Evolutionary conservation across 1,140 invertebrate genomes (phyloP).

Genomic region (Lutraria rhynchaena): DNA sequence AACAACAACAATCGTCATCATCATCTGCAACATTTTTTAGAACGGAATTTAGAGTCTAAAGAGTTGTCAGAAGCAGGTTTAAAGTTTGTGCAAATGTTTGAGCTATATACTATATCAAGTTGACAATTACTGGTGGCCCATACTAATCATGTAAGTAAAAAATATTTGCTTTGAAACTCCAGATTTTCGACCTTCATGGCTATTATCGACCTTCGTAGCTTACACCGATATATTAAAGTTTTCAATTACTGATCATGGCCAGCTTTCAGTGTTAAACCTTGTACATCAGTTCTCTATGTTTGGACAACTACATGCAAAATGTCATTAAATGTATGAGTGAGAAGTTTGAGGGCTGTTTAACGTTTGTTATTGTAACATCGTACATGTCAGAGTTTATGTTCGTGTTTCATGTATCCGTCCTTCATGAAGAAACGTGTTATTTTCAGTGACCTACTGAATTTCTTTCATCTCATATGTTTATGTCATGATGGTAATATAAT

Average conservation of each 20-base stretch:
- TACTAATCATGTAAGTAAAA: slow-evolving; percentile 36
- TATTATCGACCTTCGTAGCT: background rate
- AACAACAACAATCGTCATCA: too few species aligned
- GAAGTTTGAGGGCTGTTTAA: too few species aligned
- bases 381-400: too few species aligned
- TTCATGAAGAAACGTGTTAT: too few species aligned
- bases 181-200: background rate
- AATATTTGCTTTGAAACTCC: background rate
- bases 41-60: too few species aligned
- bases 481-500: background rate
- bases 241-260: background rate
- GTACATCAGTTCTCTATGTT: background rate
- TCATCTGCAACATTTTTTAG: too few species aligned
- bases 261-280: background rate
- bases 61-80: too few species aligned
- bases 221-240: background rate
- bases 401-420: too few species aligned
- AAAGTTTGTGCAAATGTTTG: slow-evolving; percentile 42
- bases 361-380: too few species aligned
- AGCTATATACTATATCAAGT: slow-evolving; percentile 34
- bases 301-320: background rate
- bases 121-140: slow-evolving; percentile 49
- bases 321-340: background rate
- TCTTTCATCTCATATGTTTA: background rate
- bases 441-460: too few species aligned